Conservation (phyloP, 1,140 invertebrate species). For the Orius insidiosus region DNA sequence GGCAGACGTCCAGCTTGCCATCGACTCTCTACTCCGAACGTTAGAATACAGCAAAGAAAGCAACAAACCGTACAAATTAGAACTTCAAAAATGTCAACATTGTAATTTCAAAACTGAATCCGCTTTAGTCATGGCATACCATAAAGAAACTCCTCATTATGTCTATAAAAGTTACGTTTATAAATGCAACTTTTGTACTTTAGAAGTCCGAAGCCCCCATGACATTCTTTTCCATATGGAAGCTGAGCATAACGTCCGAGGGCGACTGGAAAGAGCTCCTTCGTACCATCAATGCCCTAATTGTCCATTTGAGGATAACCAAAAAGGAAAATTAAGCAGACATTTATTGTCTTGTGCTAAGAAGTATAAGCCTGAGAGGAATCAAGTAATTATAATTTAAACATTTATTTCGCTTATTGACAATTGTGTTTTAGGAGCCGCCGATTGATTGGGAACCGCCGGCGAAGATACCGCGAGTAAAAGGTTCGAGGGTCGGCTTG, state of each 20-base stretch:
- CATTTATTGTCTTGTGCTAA: constrained; percentile 79
- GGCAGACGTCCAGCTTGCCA: constrained; percentile 52
- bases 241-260: constrained; percentile 64
- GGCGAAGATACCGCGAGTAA: constrained; percentile 69
- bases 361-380: constrained; percentile 73
- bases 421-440: too few species aligned
- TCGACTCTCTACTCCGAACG: constrained; percentile 62
- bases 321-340: constrained; percentile 81
- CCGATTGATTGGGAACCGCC: constrained; percentile 79
- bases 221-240: constrained; percentile 87
- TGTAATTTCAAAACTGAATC: constrained; percentile 90
- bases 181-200: constrained; percentile 72
- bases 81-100: constrained; percentile 68
- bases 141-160: constrained; percentile 85
- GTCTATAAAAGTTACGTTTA: constrained; percentile 51
- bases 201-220: constrained; percentile 64
- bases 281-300: constrained; percentile 82
- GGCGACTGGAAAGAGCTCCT: constrained; percentile 62
- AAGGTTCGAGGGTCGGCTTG: constrained; percentile 27
- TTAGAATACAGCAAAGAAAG: constrained; percentile 75
- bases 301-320: constrained; percentile 87
- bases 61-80: constrained; percentile 66
- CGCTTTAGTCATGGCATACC: constrained; percentile 64
- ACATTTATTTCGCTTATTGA: constrained; percentile 19
- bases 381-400: constrained; percentile 26